Base-by-base conservation (phyloP, 2,113 vertebrate species). In the Marmota monax region DNA sequence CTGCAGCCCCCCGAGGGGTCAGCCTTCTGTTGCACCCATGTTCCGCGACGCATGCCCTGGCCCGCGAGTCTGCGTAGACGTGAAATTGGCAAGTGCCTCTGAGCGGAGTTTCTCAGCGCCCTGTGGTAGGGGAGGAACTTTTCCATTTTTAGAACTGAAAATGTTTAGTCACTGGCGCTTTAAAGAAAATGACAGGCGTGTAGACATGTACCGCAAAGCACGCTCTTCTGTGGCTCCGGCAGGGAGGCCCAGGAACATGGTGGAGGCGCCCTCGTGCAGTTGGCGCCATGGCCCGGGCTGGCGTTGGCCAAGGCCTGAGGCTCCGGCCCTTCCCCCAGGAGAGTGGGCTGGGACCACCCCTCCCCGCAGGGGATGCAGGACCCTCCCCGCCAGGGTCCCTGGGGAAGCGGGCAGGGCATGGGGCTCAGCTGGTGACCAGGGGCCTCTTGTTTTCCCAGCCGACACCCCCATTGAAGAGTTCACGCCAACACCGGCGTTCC, bases 401-500 rank as follows among this genome's bases (percentile, higher is more conserved):
- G 42, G 42, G 58, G 56, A 53, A 16, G n/a, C 48, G 39, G 86
- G 79, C 23, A 22, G 6, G 34, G 2, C 83, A 4, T 14, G 56
- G 14, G 16, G 48, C 29, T 20, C 29, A 32, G 51, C 34, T 92
- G 82, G 76, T 97, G 79, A 93, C 67, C 32, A 96, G 92, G 85
- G 82, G 14, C 96, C 96, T 74, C 45, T 95, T 98, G 88, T 97
- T 98, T 96, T 96, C 98, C 96, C 98, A 99, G 99, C 99, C 95
- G 99, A 99, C 88, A 99, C 99, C 17, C 99, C 99, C 97, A 99
- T 99, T 80, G 99, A 99, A 98, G 99, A 99, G 98, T 99, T 99
- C 97, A 99, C 99, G 14, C 99, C 99, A 84, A 99, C 99, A 22
- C 99, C 99, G 1, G 99, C 99, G 42, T 99, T 99, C 98, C 99